Evolutionary conservation across 2,113 vertebrate species (phyloP).

Genomic region (Drymodes brunneopygia): DNA sequence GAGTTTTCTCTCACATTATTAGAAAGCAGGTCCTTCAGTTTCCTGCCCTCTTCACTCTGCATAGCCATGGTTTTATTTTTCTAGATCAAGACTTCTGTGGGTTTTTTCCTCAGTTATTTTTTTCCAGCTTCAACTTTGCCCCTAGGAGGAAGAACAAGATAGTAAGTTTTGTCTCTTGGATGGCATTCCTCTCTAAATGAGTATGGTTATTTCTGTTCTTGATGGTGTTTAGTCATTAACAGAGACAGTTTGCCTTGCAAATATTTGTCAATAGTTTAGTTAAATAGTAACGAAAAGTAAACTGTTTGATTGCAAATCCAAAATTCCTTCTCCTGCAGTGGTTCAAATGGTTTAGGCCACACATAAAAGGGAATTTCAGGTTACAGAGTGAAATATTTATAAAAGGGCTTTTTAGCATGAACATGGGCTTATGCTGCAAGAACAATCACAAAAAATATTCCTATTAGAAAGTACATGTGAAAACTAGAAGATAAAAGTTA

Average conservation of each 20-base stretch:
- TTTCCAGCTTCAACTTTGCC: not conserved
- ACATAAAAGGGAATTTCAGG: not conserved
- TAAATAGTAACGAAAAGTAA: slow-evolving; percentile 43
- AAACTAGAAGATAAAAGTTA: not conserved
- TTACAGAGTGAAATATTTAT: not conserved
- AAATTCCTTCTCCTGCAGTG: slow-evolving; percentile 10
- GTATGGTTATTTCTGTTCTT: not conserved
- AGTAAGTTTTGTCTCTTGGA: not conserved
- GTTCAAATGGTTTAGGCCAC: not conserved
- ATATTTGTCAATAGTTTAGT: slow-evolving; percentile 40
- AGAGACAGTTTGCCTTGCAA: slow-evolving; percentile 26
- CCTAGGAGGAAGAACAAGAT: not conserved
- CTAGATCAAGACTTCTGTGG: not conserved
- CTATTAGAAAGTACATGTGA: not conserved
- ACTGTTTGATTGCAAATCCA: not conserved
- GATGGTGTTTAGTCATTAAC: slow-evolving; percentile 35
- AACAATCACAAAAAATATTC: not conserved
- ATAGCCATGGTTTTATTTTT: not conserved
- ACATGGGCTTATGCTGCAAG: not conserved
- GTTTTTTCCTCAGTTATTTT: not conserved
- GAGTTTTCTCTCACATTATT: not conserved
- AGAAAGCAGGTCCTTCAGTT: not conserved
- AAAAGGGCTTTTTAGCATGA: not conserved
- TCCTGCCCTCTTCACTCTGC: not conserved
- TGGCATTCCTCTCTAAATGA: not conserved